These are phyloP conservation scores for Zaprionus davidi DNA, from an alignment of 1,140 invertebrate genomes.

Conservation along the genomic window DNA sequence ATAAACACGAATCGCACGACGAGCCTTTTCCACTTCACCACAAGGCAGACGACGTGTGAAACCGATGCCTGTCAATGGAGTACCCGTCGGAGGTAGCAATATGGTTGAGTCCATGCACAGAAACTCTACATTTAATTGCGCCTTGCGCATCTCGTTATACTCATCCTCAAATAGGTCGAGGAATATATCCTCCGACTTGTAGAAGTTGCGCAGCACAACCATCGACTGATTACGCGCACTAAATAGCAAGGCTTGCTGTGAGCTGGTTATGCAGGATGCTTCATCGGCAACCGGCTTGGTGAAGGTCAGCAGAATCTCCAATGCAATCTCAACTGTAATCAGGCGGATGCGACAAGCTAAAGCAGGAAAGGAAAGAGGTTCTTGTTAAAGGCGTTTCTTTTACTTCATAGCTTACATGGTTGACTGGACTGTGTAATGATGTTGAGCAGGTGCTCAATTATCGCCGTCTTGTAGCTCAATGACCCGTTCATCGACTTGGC, in stretches of 20 bases:
- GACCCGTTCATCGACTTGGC: conserved; percentile 74
- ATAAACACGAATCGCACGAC: conserved; percentile 97
- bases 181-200: conserved; percentile 99
- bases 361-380: not conserved
- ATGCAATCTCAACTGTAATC: conserved; percentile 95
- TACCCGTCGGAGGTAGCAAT: conserved; percentile 97
- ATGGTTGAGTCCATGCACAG: conserved; percentile 98
- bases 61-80: conserved; percentile 97
- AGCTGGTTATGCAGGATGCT: conserved; percentile 84
- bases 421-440: conserved; percentile 93
- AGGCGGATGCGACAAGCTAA: conserved; percentile 92
- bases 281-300: conserved; percentile 85
- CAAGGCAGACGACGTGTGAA: conserved; percentile 97
- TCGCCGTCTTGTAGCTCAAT: conserved; percentile 88
- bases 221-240: conserved; percentile 94
- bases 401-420: conserved; percentile 86
- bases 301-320: conserved; percentile 90
- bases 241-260: conserved; percentile 85
- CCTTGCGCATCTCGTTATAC: conserved; percentile 94
- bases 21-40: conserved; percentile 97
- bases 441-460: conserved; percentile 92
- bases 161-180: conserved; percentile 99
- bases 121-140: conserved; percentile 95
- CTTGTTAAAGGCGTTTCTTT: not conserved
- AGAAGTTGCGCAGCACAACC: conserved; percentile 94